Conservation (phyloP, 2,888 invertebrate genomes). For the Cephalotes varians region DNA sequence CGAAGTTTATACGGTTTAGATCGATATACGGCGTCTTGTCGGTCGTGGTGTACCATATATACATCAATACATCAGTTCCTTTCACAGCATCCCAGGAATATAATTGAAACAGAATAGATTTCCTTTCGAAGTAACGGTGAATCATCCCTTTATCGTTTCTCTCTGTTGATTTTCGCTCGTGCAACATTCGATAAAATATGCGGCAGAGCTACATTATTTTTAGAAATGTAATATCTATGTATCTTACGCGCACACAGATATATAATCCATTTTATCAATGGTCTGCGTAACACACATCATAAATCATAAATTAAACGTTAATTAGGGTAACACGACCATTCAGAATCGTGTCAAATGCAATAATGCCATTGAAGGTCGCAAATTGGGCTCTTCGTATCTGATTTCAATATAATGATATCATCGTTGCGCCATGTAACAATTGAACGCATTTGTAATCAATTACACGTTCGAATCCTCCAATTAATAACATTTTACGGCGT, state of each 20-base stretch:
- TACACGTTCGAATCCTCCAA: neutral
- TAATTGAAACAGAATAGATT: conserved; percentile 49
- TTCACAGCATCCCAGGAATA: conserved; percentile 33
- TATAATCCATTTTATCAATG: neutral
- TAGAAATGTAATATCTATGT: neutral
- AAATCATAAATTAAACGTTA: conserved; percentile 13
- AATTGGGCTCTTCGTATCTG: neutral
- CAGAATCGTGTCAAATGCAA: neutral
- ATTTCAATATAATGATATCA: neutral
- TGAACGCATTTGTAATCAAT: conserved; percentile 9
- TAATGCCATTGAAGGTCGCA: neutral
- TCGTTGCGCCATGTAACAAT: neutral
- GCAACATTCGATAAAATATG: neutral
- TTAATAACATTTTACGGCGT: neutral
- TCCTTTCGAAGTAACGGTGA: conserved; percentile 20
- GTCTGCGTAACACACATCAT: neutral
- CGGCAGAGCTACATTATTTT: neutral
- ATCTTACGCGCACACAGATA: neutral
- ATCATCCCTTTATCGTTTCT: conserved; percentile 16
- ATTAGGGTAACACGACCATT: conserved; percentile 2
- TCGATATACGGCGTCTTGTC: conserved; percentile 43
- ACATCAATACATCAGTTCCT: conserved; percentile 50
- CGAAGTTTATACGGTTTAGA: conserved; percentile 19
- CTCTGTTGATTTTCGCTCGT: neutral
- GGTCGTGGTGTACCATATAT: conserved; percentile 13